Percentiles rank a stretch among this genome's conserved stretches.
Conservation (phyloP, 2,888 invertebrate genomes). For the Drosophila rellima region DNA sequence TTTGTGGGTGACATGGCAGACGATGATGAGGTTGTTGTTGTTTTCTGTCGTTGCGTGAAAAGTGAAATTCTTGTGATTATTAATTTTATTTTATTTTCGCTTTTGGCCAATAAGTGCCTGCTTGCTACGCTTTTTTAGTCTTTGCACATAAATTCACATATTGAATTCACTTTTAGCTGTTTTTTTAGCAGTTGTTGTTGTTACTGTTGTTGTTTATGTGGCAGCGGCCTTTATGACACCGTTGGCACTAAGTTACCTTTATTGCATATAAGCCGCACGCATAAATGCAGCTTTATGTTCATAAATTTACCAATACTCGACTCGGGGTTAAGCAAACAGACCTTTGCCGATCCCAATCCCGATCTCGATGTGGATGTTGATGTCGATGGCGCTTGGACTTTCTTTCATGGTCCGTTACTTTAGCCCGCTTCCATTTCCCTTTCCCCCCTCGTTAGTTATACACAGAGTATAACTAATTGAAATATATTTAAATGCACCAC, state of each 20-base stretch:
- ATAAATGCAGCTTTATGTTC: constrained; percentile 80
- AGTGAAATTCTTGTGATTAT: constrained; percentile 82
- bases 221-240: constrained; percentile 77
- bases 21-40: constrained; percentile 44
- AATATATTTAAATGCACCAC: constrained; percentile 72
- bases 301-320: constrained; percentile 74
- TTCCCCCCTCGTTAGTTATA: constrained; percentile 8
- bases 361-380: background rate
- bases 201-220: constrained; percentile 64
- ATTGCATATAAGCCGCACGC: constrained; percentile 81
- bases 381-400: constrained; percentile 62
- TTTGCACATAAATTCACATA: constrained; percentile 65
- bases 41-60: constrained; percentile 72
- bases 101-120: constrained; percentile 66
- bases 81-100: constrained; percentile 82
- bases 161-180: constrained; percentile 60
- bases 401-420: constrained; percentile 46
- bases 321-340: constrained; percentile 73
- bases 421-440: background rate
- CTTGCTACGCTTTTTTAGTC: constrained; percentile 24
- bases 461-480: constrained; percentile 65
- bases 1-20: constrained; percentile 76
- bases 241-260: constrained; percentile 81
- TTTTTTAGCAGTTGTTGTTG: constrained; percentile 19
- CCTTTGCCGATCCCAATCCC: constrained; percentile 8